A percentile compares a stretch with the other conserved stretches of the same genome.
Evolutionary conservation across 2,113 vertebrate species (phyloP).

Genomic region (Chiloscyllium plagiosum): DNA sequence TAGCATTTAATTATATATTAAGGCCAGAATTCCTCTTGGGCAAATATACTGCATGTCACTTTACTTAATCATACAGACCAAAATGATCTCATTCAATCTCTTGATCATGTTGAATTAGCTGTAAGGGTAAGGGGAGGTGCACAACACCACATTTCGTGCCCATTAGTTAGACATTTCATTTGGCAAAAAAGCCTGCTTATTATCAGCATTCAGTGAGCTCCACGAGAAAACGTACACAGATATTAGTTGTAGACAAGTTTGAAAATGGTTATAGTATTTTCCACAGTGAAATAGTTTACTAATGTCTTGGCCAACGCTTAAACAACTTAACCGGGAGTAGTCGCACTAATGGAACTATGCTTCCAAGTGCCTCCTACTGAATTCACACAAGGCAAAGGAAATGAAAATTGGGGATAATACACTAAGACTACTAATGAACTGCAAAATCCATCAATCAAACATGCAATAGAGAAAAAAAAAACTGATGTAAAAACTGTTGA

Average conservation of each 20-base stretch:
- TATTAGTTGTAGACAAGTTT: neutral
- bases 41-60: neutral
- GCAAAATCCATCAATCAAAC: neutral
- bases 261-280: neutral
- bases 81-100: neutral
- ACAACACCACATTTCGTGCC: neutral
- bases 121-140: neutral
- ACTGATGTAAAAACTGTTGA: neutral
- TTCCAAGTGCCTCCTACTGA: neutral
- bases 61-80: neutral
- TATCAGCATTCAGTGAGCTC: too few species aligned
- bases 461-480: neutral
- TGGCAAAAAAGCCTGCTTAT: too few species aligned
- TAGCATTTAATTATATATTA: neutral
- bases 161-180: neutral
- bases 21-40: neutral
- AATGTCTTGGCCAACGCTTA: neutral
- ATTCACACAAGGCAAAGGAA: neutral
- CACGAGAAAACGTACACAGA: neutral
- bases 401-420: neutral
- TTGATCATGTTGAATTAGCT: neutral
- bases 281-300: neutral
- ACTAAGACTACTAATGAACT: neutral
- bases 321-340: neutral
- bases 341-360: neutral